Evolutionary conservation across 1,140 invertebrate genomes (phyloP), one percentile per base, ranked within the genome.

Genomic region (Leptestheria dahalacensis): DNA sequence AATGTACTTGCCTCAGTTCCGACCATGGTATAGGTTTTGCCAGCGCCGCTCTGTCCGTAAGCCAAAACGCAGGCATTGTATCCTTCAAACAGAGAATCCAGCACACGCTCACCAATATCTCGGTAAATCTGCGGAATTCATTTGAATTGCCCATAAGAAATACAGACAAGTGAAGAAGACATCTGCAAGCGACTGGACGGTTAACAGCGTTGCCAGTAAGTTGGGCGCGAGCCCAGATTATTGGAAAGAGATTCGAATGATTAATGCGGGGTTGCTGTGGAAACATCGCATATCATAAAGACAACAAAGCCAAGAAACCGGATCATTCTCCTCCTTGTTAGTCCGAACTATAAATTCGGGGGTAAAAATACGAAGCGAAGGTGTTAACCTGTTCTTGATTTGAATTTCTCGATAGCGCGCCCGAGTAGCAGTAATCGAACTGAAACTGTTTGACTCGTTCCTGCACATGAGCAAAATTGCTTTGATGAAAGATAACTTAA

Each of bases 11-110:
- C 76, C 64, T 75, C 72, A 20, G 73, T 72, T 6, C 82, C 82
- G 74, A 82, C 78, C 83, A 87, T 86, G 0, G 85, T 87, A 66
- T 82, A 81, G 0, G 85, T 87, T 69, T 88, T 88, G 15, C 85
- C 85, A 0, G 84, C 82, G 0, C 84, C 81, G 64, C 83, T 86
- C 69, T 86, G 84, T n/a, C 85, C 85, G 65, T 88, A 87, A 4
- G 84, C 83, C 64, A 88, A 74, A 21, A 84, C 74, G 66, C 81
- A 83, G 10, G 79, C 75, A 64, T 82, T 81, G 57, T 75, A 77
- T 0, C 81, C 77, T 1, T 71, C 69, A 49, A 75, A 73, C 26
- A 81, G 66, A 15, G 74, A 74, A 46, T 75, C 69, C 47, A 84
- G 69, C 2, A 86, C 77, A 52, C 81, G 75, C n/a, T 71, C 68